phyloP scores from a whole-genome alignment of 2,113 vertebrate genomes.

The Promerops cafer region DNA sequence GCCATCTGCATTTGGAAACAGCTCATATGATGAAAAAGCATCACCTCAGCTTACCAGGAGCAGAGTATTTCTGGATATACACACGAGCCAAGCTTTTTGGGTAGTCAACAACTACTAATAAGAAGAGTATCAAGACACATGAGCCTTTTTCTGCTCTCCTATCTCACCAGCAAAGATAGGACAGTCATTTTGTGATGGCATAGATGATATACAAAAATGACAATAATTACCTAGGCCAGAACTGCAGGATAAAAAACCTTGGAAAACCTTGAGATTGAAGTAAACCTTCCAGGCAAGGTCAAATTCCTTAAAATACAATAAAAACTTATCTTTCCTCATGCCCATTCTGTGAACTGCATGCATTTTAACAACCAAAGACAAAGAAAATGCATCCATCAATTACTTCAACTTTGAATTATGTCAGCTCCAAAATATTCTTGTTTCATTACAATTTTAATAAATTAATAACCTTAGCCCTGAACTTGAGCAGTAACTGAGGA shows the following conservation, averaged over 20 bases:
- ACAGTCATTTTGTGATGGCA: background rate
- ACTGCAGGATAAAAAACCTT: background rate
- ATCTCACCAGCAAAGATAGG: background rate
- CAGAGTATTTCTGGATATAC: background rate
- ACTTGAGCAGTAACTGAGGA: background rate
- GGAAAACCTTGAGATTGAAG: background rate
- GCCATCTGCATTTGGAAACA: background rate
- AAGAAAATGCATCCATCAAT: background rate
- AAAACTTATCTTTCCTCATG: background rate
- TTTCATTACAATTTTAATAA: background rate
- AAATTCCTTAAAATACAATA: background rate
- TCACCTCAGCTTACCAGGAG: background rate
- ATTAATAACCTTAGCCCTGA: background rate
- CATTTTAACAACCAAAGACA: background rate
- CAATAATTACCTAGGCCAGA: background rate
- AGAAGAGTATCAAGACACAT: background rate
- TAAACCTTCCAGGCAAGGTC: background rate
- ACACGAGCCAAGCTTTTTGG: background rate
- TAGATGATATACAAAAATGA: background rate
- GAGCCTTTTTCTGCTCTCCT: background rate
- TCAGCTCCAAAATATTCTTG: background rate
- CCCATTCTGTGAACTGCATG: background rate
- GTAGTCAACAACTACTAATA: background rate
- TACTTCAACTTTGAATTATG: background rate
- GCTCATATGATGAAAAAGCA: background rate